A percentile compares a stretch with the other conserved stretches of the same genome.
phyloP scores from a whole-genome alignment of 2,888 invertebrate species.

The Kuschelorhynchus macadamiae region DNA sequence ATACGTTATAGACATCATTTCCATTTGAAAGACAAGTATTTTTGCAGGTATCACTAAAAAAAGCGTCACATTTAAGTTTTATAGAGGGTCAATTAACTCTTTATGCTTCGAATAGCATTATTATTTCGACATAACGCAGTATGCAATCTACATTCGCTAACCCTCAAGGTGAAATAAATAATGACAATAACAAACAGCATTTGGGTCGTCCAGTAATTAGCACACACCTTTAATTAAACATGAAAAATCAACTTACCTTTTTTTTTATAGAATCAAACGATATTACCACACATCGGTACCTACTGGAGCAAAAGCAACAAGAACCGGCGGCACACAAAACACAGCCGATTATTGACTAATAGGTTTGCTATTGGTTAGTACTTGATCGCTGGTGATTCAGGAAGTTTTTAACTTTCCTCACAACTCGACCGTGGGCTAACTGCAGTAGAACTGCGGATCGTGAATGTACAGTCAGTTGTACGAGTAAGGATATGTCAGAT shows the following conservation, averaged over 20 bases:
- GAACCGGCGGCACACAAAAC: neutral
- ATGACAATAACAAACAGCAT: constrained; percentile 1
- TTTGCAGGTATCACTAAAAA: too few relatives aligned
- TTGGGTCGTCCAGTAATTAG: neutral
- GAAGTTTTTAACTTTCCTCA: constrained; percentile 39
- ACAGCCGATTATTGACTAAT: constrained; percentile 6
- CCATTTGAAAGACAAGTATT: too few relatives aligned
- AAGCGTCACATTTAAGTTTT: too few relatives aligned
- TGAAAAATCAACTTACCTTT: too few relatives aligned
- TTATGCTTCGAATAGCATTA: too few relatives aligned
- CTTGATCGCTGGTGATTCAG: constrained; percentile 31
- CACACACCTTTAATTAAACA: too few relatives aligned
- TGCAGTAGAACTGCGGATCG: constrained; percentile 20
- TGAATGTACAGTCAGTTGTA: constrained; percentile 14
- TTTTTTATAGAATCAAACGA: too few relatives aligned
- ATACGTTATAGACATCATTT: too few relatives aligned
- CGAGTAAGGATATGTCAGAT: neutral
- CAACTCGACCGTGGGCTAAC: constrained; percentile 34
- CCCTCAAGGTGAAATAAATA: constrained; percentile 21
- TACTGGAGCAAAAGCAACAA: too few relatives aligned
- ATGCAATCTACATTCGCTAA: neutral
- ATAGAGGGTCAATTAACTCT: too few relatives aligned
- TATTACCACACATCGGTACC: too few relatives aligned
- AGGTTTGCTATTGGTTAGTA: constrained; percentile 20
- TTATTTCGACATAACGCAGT: too few relatives aligned